These are phyloP conservation scores for Callinectes sapidus DNA, from an alignment of 2,888 invertebrate species.

Conservation along the genomic window DNA sequence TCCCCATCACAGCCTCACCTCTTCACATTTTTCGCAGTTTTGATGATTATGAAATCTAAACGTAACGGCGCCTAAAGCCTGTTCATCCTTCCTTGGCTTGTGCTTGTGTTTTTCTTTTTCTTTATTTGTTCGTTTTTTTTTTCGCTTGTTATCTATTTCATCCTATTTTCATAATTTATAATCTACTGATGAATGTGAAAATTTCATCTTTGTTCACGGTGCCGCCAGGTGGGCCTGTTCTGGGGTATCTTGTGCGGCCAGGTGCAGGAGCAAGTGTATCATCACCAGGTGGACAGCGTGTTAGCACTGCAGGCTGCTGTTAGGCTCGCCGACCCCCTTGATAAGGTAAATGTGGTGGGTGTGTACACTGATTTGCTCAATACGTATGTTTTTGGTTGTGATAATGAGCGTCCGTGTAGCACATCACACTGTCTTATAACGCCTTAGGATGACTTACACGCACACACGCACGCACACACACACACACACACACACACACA, in stretches of 20 bases:
- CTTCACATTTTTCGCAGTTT: too few species aligned
- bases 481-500: background rate
- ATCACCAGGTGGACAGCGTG: conserved; percentile 62
- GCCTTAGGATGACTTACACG: background rate
- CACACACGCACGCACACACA: background rate
- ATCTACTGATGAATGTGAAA: background rate
- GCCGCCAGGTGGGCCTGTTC: conserved; percentile 67
- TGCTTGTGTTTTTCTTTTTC: background rate
- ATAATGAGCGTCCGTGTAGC: background rate
- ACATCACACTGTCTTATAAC: background rate
- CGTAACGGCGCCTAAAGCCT: too few species aligned
- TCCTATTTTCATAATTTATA: background rate
- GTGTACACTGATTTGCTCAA: background rate
- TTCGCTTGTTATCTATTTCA: background rate
- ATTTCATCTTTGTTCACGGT: background rate
- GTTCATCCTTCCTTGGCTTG: background rate
- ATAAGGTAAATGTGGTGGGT: conserved; percentile 48
- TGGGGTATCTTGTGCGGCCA: conserved; percentile 71
- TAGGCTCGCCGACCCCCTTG: conserved; percentile 41
- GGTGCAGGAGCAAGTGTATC: conserved; percentile 70
- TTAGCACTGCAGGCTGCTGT: conserved; percentile 45
- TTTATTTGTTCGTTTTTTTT: background rate
- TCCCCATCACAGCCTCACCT: too few species aligned
- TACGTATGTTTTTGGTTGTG: background rate
- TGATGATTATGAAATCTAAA: too few species aligned